Conservation (phyloP, 1,140 invertebrate genomes). For the Papilio polyxenes region DNA sequence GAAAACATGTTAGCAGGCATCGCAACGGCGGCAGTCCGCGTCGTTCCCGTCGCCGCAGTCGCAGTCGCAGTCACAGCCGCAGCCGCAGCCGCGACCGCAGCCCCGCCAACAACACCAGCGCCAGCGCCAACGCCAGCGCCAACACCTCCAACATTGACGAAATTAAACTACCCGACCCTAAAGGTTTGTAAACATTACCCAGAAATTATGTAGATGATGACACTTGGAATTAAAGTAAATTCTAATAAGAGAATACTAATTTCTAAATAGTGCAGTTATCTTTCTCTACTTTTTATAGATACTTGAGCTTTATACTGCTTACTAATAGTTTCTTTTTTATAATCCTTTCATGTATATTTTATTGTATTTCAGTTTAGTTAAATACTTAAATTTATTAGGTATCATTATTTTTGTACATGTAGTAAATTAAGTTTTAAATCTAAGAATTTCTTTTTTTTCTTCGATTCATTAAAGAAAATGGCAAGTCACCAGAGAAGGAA, state of each 20-base stretch:
- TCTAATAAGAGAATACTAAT: no score
- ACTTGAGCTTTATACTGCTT: no score
- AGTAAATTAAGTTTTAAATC: background rate
- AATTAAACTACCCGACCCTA: slow-evolving; percentile 67
- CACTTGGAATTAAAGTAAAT: no score
- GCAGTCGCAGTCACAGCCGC: slow-evolving; percentile 60
- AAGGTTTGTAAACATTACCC: slow-evolving; percentile 49
- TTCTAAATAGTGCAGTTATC: no score
- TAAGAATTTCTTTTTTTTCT: slow-evolving; percentile 16
- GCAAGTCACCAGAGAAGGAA: slow-evolving; percentile 76
- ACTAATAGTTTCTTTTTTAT: no score
- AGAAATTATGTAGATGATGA: background rate
- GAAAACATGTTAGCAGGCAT: slow-evolving; percentile 52
- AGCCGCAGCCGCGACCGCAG: slow-evolving; percentile 40
- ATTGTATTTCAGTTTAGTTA: no score
- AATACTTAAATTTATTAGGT: background rate
- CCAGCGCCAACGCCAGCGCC: no score
- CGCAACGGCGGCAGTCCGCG: slow-evolving; percentile 72
- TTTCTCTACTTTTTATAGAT: no score
- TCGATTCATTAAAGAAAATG: slow-evolving; percentile 65
- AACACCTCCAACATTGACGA: slow-evolving; percentile 56
- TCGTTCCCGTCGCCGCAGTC: slow-evolving; percentile 65
- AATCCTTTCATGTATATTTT: no score
- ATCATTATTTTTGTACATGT: no score
- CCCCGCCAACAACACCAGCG: no score